phyloP scores from a whole-genome alignment of 2,888 invertebrate genomes.

The Drosophila mulleri region DNA sequence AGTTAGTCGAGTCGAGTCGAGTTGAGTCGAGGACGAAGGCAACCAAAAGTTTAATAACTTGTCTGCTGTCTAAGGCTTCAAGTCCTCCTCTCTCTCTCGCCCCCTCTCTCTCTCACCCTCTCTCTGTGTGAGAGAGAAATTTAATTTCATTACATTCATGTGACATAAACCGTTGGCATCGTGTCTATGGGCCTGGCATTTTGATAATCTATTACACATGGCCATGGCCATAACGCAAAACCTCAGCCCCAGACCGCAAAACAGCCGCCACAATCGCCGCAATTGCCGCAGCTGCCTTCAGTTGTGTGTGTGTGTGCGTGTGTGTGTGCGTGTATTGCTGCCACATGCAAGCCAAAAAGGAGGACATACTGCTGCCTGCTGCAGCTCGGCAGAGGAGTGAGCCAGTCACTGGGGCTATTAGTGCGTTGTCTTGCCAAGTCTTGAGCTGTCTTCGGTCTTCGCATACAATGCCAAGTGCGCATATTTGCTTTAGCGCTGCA shows the following conservation, averaged over 20 bases:
- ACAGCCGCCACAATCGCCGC: conserved; percentile 57
- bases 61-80: conserved; percentile 27
- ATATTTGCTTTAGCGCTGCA: conserved; percentile 70
- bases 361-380: conserved; percentile 47
- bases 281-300: conserved; percentile 30
- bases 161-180: conserved; percentile 78
- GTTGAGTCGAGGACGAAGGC: conserved; percentile 29
- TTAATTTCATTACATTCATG: conserved; percentile 80
- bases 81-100: not conserved
- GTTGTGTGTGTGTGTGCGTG: conserved; percentile 11
- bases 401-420: conserved; percentile 58
- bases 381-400: conserved; percentile 35
- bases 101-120: not conserved
- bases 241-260: conserved; percentile 72
- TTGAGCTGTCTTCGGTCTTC: conserved; percentile 40
- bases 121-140: conserved; percentile 62
- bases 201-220: conserved; percentile 81
- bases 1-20: conserved; percentile 28
- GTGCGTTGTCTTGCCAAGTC: conserved; percentile 73
- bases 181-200: conserved; percentile 72
- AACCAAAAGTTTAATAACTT: conserved; percentile 72
- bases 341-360: conserved; percentile 63
- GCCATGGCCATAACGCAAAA: conserved; percentile 77
- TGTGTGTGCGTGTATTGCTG: conserved; percentile 22
- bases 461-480: conserved; percentile 76